Evolutionary conservation across 2,113 vertebrate genomes (phyloP).

Genomic region (Casuarius casuarius): DNA sequence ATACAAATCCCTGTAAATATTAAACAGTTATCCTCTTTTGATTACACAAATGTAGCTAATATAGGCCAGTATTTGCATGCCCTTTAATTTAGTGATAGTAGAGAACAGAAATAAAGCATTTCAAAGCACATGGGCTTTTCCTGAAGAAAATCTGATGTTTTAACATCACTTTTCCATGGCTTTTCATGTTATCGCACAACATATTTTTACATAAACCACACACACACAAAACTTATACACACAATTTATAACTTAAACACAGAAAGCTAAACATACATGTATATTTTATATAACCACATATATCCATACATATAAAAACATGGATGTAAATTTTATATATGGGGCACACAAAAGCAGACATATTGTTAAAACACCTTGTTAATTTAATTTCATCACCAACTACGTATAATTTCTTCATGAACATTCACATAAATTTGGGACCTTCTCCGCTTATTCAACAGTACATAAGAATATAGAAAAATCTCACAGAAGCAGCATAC

Average conservation of each 20-base stretch:
- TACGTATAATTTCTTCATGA: not conserved
- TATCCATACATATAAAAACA: constrained; percentile 2
- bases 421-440: not conserved
- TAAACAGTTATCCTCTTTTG: not conserved
- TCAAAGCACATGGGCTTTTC: not conserved
- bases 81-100: not conserved
- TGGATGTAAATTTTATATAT: constrained; percentile 22
- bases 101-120: not conserved
- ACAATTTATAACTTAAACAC: not conserved
- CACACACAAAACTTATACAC: not conserved
- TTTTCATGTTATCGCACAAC: not conserved
- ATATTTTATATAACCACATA: constrained; percentile 32
- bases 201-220: constrained; percentile 27
- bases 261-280: constrained; percentile 8
- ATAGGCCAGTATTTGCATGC: not conserved
- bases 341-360: not conserved
- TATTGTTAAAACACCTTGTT: not conserved
- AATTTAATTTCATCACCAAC: not conserved
- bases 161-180: not conserved
- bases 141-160: not conserved
- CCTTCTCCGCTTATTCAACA: constrained; percentile 1
- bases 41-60: not conserved
- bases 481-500: constrained; percentile 72
- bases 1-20: not conserved
- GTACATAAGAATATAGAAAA: not conserved